A percentile compares a stretch with the other conserved stretches of the same genome.
These are phyloP conservation scores for Sapajus apella DNA, from an alignment of 2,113 vertebrate genomes.

Conservation along the genomic window DNA sequence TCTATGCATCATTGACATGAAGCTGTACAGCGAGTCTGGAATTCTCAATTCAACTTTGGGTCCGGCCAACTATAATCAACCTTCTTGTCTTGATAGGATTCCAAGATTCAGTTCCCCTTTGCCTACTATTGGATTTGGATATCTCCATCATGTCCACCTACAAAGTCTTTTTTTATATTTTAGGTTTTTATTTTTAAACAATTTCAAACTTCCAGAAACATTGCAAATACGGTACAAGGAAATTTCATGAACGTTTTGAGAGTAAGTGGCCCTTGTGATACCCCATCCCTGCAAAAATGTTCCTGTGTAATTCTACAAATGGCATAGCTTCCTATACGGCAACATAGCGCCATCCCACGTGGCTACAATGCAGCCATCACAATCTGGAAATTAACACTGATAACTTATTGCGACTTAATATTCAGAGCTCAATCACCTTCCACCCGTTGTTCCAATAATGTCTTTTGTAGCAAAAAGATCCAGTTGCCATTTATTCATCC, in stretches of 20 bases:
- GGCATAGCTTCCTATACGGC: background rate
- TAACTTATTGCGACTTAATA: fast-evolving
- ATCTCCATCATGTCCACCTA: background rate
- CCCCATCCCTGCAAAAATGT: background rate
- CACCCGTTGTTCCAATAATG: background rate
- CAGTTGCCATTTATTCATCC: background rate
- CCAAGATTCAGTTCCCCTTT: background rate
- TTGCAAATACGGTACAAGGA: background rate
- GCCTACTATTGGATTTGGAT: background rate
- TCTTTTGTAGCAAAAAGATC: background rate
- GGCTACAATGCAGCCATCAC: fast-evolving
- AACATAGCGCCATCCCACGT: fast-evolving
- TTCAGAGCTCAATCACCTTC: background rate
- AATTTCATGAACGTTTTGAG: background rate
- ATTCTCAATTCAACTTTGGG: background rate
- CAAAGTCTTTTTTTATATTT: background rate
- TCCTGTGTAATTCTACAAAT: background rate
- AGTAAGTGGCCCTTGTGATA: background rate
- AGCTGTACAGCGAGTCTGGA: background rate
- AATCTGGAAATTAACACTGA: fast-evolving
- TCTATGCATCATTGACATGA: background rate
- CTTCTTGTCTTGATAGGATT: background rate
- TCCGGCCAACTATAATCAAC: too few species aligned
- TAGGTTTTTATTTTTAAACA: background rate
- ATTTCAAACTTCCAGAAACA: background rate